These are phyloP conservation scores for Temnothorax longispinosus DNA, from an alignment of 1,140 invertebrate genomes.

Conservation along the genomic window DNA sequence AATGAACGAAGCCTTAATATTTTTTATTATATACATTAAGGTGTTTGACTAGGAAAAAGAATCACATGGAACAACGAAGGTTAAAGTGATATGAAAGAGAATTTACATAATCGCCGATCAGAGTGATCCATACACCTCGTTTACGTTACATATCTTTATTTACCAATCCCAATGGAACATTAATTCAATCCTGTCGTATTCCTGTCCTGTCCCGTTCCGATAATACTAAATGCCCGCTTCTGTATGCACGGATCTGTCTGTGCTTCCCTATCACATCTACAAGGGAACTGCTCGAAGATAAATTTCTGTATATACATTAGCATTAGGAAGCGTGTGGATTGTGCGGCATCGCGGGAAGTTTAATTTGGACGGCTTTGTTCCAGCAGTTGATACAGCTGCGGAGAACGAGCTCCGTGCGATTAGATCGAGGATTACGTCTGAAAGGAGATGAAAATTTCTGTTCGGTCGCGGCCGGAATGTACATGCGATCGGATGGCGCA, in stretches of 20 bases:
- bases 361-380: slow-evolving; percentile 55
- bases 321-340: slow-evolving; percentile 36
- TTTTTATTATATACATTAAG: neutral
- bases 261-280: neutral
- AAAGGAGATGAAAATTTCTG: slow-evolving; percentile 34
- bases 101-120: neutral
- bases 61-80: neutral
- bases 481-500: too few relatives aligned
- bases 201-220: neutral
- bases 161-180: neutral
- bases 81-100: neutral
- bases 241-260: neutral
- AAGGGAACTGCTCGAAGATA: neutral
- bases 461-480: neutral
- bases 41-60: neutral
- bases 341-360: slow-evolving; percentile 31
- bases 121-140: neutral
- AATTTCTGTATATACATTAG: slow-evolving; percentile 30
- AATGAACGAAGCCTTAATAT: neutral
- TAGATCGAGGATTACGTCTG: slow-evolving; percentile 47
- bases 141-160: neutral
- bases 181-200: neutral
- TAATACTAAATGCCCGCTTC: slow-evolving; percentile 10
- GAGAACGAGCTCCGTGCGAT: slow-evolving; percentile 27
- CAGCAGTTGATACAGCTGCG: slow-evolving; percentile 58